A percentile compares a stretch with the other conserved stretches of the same genome.
Evolutionary conservation across 2,797 vertebrate species (phyloP).

Genomic region (Dallia pectoralis): DNA sequence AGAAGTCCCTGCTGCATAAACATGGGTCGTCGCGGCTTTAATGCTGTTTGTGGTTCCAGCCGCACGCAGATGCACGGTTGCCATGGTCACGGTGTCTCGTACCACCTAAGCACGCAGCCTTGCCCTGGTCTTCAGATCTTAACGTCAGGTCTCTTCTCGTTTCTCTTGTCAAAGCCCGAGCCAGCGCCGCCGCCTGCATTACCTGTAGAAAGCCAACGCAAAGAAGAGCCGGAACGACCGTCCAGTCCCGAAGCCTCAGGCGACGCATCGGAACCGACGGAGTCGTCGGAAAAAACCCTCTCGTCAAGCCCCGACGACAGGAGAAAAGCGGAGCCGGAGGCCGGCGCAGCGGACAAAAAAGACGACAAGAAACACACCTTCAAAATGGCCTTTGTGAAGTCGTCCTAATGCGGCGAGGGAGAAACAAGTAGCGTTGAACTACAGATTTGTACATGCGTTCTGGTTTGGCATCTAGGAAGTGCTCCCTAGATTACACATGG

Average conservation of each 20-base stretch:
- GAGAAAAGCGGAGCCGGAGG: constrained; percentile 8
- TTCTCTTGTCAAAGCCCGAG: constrained; percentile 36
- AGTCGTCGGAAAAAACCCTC: constrained; percentile 69
- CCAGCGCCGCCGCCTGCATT: not conserved
- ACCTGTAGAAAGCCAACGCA: constrained; percentile 37
- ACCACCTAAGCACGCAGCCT: not conserved
- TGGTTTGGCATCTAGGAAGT: constrained; percentile 31
- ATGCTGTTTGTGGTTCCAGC: not conserved
- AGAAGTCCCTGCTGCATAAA: not conserved
- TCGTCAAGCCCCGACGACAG: constrained; percentile 54
- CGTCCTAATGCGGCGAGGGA: constrained; percentile 51
- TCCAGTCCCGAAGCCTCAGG: constrained; percentile 60
- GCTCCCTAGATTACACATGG: not conserved
- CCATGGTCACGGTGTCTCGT: not conserved
- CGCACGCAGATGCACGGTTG: not conserved
- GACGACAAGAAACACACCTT: constrained; percentile 79
- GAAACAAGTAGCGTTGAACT: constrained; percentile 10
- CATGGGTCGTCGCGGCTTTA: not conserved
- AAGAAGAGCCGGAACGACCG: constrained; percentile 53
- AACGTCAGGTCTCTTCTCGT: constrained; percentile 23
- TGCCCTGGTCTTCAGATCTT: not conserved
- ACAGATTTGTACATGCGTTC: constrained; percentile 45
- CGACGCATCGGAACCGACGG: constrained; percentile 70
- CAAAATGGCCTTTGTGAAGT: constrained; percentile 90
- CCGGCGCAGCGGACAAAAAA: constrained; percentile 59